Evolutionary conservation across 1,140 invertebrate genomes (phyloP).

Genomic region (Leptinotarsa defecta): DNA sequence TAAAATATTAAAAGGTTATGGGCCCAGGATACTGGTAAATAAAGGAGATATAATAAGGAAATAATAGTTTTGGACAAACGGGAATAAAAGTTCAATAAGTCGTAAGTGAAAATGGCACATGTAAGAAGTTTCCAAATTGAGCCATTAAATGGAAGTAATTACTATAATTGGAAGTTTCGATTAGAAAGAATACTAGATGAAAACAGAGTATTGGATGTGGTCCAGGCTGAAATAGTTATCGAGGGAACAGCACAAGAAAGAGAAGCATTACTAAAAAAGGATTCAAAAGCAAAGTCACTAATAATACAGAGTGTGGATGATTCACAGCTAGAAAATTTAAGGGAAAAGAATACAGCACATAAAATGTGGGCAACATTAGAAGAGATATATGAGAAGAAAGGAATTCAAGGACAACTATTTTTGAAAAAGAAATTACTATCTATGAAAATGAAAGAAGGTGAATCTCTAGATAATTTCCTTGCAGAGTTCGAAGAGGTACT

Average conservation of each 20-base stretch:
- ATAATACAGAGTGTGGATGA: slow-evolving; percentile 29
- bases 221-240: neutral
- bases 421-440: slow-evolving; percentile 11
- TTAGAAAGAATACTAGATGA: slow-evolving; percentile 8
- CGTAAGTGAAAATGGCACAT: slow-evolving; percentile 1
- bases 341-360: slow-evolving; percentile 22
- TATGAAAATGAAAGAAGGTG: too few relatives aligned
- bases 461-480: too few relatives aligned
- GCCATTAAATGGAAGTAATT: neutral
- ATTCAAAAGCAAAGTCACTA: slow-evolving; percentile 24
- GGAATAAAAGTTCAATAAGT: neutral
- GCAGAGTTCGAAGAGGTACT: too few relatives aligned
- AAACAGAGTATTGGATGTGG: slow-evolving; percentile 4
- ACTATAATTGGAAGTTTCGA: slow-evolving; percentile 11
- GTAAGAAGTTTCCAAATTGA: neutral
- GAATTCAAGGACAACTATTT: slow-evolving; percentile 14
- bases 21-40: neutral
- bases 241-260: neutral
- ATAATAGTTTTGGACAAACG: neutral
- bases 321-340: slow-evolving; percentile 13
- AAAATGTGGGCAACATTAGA: slow-evolving; percentile 28
- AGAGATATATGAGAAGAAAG: slow-evolving; percentile 23
- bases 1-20: slow-evolving; percentile 3
- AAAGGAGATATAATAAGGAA: too few relatives aligned
- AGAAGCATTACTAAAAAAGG: slow-evolving; percentile 13